Evolutionary conservation across 2,888 invertebrate genomes (phyloP).

Genomic region (Tromatobia lineatoria): DNA sequence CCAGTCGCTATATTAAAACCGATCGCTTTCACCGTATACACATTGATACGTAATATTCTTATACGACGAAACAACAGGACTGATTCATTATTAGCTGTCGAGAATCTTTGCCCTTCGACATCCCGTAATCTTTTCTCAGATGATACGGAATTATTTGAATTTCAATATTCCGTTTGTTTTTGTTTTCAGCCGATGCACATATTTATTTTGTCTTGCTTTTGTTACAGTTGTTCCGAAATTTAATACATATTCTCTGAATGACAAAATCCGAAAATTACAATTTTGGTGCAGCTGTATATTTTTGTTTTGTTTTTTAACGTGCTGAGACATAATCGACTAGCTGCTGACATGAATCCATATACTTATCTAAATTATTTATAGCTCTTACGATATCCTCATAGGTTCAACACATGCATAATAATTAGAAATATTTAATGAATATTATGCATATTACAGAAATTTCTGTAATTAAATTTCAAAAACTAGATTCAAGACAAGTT

Average conservation of each 20-base stretch:
- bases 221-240: not conserved
- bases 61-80: slow-evolving; percentile 17
- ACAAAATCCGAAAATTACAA: not conserved
- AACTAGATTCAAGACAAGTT: no score
- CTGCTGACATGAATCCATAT: no score
- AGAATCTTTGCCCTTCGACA: slow-evolving; percentile 72
- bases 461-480: no score
- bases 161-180: not conserved
- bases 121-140: slow-evolving; percentile 27
- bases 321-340: no score
- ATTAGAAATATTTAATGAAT: no score
- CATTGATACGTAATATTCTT: not conserved
- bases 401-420: no score
- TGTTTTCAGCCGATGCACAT: not conserved
- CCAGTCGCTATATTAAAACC: slow-evolving; percentile 13
- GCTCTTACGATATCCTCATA: no score
- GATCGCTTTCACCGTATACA: slow-evolving; percentile 1
- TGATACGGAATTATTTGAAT: slow-evolving; percentile 15
- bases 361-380: no score
- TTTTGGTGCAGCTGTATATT: no score
- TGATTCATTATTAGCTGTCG: slow-evolving; percentile 30
- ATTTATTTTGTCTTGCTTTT: not conserved
- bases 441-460: no score
- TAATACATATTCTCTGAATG: not conserved
- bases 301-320: no score